Evolutionary conservation across 1,140 invertebrate genomes (phyloP).

Genomic region (Scaptomyza graminum): DNA sequence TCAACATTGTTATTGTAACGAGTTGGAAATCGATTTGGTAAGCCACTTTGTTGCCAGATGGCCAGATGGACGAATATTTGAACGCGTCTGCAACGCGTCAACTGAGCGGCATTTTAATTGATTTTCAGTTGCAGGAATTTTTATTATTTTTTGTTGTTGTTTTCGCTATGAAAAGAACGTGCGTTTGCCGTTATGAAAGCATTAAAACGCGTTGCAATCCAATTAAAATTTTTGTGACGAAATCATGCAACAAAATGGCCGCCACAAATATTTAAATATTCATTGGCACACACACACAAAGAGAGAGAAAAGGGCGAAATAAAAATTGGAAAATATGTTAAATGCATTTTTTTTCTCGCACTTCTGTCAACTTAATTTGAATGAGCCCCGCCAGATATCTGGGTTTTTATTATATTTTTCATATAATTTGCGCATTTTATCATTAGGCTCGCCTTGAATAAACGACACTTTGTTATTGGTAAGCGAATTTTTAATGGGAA

Average conservation of each 20-base stretch:
- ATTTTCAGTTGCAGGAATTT: conserved; percentile 65
- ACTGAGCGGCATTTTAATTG: conserved; percentile 67
- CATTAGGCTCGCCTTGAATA: conserved; percentile 23
- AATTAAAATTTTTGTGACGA: conserved; percentile 76
- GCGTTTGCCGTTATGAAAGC: conserved; percentile 56
- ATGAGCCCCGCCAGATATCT: conserved; percentile 6
- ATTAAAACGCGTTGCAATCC: conserved; percentile 76
- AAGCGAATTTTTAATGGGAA: not conserved
- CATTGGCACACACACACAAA: conserved; percentile 4
- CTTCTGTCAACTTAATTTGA: conserved; percentile 28
- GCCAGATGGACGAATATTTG: conserved; percentile 44
- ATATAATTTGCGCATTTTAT: conserved; percentile 23
- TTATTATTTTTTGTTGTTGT: too few relatives aligned
- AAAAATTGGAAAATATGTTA: not conserved
- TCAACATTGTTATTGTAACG: too few relatives aligned
- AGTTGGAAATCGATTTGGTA: conserved; percentile 23
- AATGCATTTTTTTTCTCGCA: not conserved
- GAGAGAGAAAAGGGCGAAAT: not conserved
- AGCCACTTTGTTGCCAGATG: conserved; percentile 14
- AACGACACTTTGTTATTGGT: not conserved
- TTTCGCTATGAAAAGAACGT: conserved; percentile 33
- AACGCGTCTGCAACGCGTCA: conserved; percentile 56
- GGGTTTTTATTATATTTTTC: not conserved
- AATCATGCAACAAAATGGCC: conserved; percentile 23
- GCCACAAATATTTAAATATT: not conserved